These are phyloP conservation scores for Galeruca laticollis DNA, from an alignment of 2,888 invertebrate species.

Conservation along the genomic window DNA sequence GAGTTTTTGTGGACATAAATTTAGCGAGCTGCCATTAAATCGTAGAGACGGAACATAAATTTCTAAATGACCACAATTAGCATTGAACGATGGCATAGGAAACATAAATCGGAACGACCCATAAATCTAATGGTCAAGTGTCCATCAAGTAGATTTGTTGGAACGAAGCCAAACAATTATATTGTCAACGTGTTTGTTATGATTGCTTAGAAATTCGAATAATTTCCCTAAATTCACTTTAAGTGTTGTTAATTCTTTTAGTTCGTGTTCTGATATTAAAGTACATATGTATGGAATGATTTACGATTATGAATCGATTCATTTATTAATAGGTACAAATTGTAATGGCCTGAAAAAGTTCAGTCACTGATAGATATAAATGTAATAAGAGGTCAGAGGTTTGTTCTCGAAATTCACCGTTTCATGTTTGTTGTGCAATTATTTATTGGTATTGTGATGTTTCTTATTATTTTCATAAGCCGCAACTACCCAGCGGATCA, in stretches of 20 bases:
- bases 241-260: too few species aligned
- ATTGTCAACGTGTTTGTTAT: conserved; percentile 30
- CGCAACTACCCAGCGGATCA: too few species aligned
- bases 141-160: conserved; percentile 56
- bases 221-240: not conserved
- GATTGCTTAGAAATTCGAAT: conserved; percentile 16
- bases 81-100: conserved; percentile 51
- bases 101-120: conserved; percentile 54
- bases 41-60: conserved; percentile 54
- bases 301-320: too few species aligned
- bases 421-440: too few species aligned
- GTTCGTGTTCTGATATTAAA: too few species aligned
- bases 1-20: conserved; percentile 32
- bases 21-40: conserved; percentile 50
- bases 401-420: too few species aligned
- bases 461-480: too few species aligned
- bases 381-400: too few species aligned
- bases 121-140: conserved; percentile 58
- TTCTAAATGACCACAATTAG: conserved; percentile 58
- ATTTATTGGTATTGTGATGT: too few species aligned
- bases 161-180: conserved; percentile 47
- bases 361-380: too few species aligned
- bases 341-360: too few species aligned
- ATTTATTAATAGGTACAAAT: too few species aligned
- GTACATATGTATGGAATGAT: not conserved